Evolutionary conservation across 1,140 invertebrate species (phyloP).

Genomic region (Octopus bimaculoides): DNA sequence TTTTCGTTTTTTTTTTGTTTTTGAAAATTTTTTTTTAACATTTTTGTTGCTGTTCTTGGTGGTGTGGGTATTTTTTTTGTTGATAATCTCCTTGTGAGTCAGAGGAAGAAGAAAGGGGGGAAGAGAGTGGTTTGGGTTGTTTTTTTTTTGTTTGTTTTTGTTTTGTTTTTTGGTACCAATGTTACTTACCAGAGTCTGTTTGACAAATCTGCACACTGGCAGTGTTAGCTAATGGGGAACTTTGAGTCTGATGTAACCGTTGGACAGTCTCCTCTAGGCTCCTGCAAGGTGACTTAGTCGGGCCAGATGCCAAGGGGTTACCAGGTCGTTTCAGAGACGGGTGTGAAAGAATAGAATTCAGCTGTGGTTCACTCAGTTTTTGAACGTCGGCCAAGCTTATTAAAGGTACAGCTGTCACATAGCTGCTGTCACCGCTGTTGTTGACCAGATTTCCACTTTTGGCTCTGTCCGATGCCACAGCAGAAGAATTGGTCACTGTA

Average conservation of each 20-base stretch:
- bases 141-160: too few species aligned
- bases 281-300: conserved; percentile 17
- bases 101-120: too few species aligned
- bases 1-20: too few species aligned
- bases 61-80: too few species aligned
- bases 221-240: neutral
- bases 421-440: conserved; percentile 12
- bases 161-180: too few species aligned
- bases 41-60: too few species aligned
- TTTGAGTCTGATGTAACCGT: conserved; percentile 14
- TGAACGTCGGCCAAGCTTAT: neutral
- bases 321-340: conserved; percentile 16
- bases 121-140: too few species aligned
- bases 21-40: too few species aligned
- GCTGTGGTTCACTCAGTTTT: neutral
- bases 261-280: conserved; percentile 26
- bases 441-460: neutral
- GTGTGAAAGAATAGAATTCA: neutral
- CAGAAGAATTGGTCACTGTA: neutral
- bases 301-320: neutral
- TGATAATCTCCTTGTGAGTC: too few species aligned
- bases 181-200: conserved; percentile 2
- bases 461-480: neutral
- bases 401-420: neutral
- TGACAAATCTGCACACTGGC: neutral